phyloP scores from a whole-genome alignment of 2,113 vertebrate species.

The Lamprologus ornatipinnis region DNA sequence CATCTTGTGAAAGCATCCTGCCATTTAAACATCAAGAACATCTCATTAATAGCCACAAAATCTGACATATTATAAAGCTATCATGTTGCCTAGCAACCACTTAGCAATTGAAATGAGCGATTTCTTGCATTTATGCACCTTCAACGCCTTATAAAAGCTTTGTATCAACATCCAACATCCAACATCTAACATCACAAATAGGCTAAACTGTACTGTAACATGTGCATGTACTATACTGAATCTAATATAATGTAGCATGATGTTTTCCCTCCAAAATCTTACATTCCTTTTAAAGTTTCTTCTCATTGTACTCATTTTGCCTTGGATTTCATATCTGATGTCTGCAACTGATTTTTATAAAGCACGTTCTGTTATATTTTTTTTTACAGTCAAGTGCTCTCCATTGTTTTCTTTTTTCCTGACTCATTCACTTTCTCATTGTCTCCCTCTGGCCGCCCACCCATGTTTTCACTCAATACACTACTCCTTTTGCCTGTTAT shows the following conservation, averaged over 20 bases:
- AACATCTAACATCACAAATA: not conserved
- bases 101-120: not conserved
- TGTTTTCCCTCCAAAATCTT: not conserved
- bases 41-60: not conserved
- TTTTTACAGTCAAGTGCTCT: not conserved
- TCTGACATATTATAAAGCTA: not conserved
- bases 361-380: not conserved
- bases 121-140: not conserved
- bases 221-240: not conserved
- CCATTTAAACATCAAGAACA: not conserved
- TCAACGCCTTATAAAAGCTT: not conserved
- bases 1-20: not conserved
- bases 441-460: not conserved
- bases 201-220: not conserved
- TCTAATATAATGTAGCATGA: not conserved
- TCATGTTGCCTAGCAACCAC: not conserved
- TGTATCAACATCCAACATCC: not conserved
- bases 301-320: not conserved
- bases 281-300: not conserved
- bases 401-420: not conserved
- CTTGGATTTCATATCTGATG: not conserved
- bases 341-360: not conserved
- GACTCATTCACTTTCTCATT: not conserved
- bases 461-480: constrained; percentile 15
- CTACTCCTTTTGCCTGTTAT: not conserved